Base-by-base conservation (phyloP, 2,797 vertebrate species). In the Propithecus deckenii region DNA sequence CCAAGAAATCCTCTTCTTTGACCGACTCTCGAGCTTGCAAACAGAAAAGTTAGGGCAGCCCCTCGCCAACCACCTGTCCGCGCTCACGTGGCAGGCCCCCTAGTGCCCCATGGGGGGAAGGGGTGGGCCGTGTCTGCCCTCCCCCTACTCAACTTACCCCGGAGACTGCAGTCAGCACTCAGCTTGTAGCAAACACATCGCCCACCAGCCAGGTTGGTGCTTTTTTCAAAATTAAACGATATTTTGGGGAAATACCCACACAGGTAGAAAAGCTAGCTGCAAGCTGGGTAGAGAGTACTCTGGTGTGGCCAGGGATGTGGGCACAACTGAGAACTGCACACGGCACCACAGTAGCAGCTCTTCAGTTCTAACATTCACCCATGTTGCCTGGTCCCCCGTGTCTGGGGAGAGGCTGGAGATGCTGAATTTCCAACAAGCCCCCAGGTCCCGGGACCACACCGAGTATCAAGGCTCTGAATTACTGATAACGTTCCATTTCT, bases 381-480 rank as follows among this genome's bases (percentile, higher is more conserved):
- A 0, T 4, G 28, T 0, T 5, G 4, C 63, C 71, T n/a, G 52
- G 38, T 35, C 43, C 46, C 8, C 0, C 5, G 7, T 41, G 43
- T 23, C 43, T 17, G 14, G 3, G 50, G 71, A 63, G 30, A 35
- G 71, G 35, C 10, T 0, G 0, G n/a, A 12, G 52, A 30, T 15
- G 76, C 48, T 5, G 41, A 20, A 30, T 28, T 65, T 25, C 46
- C 55, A 11, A 0, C 30, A 2, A 65, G 38, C 48, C 8, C 6
- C 32, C n/a, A 1, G 4, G 38, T 22, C 0, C 0, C 0, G 32
- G 55, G 12, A 11, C n/a, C 57, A 30, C 0, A 0, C 87, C 22
- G 25, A 32, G 7, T 1, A 23, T 78, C 74, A 12, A 50, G 32
- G 10, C 50, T 69, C 67, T 22, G 14, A 38, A 20, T 23, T 23